Evolutionary conservation across 2,797 vertebrate genomes (phyloP).

Genomic region (Ammospiza maritima): DNA sequence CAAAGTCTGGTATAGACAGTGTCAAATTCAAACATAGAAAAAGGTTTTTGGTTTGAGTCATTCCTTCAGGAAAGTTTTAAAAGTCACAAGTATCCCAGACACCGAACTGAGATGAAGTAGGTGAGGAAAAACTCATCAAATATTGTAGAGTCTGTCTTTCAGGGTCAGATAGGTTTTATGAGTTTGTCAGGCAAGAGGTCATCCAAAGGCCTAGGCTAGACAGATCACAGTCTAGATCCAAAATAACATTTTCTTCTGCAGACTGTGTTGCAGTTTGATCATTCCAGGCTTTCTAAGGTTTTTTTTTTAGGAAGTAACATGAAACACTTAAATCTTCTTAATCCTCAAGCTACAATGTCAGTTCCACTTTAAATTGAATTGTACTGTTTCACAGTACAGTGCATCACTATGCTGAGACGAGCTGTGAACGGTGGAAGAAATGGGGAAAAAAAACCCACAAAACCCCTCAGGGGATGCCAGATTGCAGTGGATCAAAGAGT

Average conservation of each 20-base stretch:
- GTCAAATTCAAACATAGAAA: neutral
- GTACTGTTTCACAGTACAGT: neutral
- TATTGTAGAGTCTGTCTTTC: neutral
- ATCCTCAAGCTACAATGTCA: neutral
- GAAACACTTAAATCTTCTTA: neutral
- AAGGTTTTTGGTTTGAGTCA: neutral
- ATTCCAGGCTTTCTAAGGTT: neutral
- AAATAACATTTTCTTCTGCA: neutral
- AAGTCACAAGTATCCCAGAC: neutral
- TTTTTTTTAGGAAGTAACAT: neutral
- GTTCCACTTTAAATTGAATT: neutral
- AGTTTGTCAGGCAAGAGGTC: neutral
- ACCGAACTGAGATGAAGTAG: neutral
- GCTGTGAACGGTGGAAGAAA: neutral
- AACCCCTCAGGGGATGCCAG: neutral
- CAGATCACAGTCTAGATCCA: neutral
- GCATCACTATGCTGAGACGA: neutral
- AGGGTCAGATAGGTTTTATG: neutral
- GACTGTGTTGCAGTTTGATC: neutral
- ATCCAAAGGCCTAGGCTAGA: neutral
- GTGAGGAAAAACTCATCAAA: neutral
- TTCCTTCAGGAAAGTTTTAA: neutral
- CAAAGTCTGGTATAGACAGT: neutral
- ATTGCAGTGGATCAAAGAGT: neutral
- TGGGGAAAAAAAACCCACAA: fast-evolving